phyloP scores from a whole-genome alignment of 2,797 vertebrate genomes.

The Microctenopoma steveboyesi region DNA sequence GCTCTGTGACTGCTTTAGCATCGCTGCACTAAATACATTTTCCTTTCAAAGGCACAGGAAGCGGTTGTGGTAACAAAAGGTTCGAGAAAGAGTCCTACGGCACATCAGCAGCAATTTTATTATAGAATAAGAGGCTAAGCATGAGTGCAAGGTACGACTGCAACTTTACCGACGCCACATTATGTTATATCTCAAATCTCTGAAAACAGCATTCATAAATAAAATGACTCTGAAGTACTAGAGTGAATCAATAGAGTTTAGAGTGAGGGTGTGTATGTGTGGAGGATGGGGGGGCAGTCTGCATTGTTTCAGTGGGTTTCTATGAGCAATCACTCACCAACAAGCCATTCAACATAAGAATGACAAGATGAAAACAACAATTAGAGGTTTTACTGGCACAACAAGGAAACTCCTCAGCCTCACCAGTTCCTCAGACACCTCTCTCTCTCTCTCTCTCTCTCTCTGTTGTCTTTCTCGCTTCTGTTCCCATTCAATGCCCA shows the following conservation, averaged over 20 bases:
- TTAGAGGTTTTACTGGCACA: slow-evolving; percentile 25
- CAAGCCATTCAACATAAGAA: slow-evolving; percentile 38
- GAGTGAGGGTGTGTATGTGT: slow-evolving; percentile 27
- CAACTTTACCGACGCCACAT: not conserved
- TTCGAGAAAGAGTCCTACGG: not conserved
- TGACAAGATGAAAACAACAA: slow-evolving; percentile 47
- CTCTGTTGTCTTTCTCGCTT: not conserved
- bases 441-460: too few relatives aligned
- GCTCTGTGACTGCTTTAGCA: not conserved
- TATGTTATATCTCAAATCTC: slow-evolving; percentile 9
- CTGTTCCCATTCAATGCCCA: not conserved
- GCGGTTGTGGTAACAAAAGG: slow-evolving; percentile 56
- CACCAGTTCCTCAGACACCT: not conserved
- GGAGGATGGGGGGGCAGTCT: slow-evolving; percentile 41
- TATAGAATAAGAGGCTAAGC: not conserved
- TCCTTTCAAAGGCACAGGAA: slow-evolving; percentile 68
- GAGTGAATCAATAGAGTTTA: slow-evolving; percentile 56
- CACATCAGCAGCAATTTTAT: not conserved
- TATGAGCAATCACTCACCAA: slow-evolving; percentile 58
- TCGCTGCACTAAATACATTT: slow-evolving; percentile 25
- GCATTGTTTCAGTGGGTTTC: slow-evolving; percentile 55
- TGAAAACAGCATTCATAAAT: slow-evolving; percentile 18
- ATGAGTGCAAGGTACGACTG: not conserved
- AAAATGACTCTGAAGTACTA: slow-evolving; percentile 39
- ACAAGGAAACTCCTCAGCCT: not conserved